These are phyloP conservation scores for Axis porcinus DNA, from an alignment of 2,113 vertebrate species.

Conservation along the genomic window DNA sequence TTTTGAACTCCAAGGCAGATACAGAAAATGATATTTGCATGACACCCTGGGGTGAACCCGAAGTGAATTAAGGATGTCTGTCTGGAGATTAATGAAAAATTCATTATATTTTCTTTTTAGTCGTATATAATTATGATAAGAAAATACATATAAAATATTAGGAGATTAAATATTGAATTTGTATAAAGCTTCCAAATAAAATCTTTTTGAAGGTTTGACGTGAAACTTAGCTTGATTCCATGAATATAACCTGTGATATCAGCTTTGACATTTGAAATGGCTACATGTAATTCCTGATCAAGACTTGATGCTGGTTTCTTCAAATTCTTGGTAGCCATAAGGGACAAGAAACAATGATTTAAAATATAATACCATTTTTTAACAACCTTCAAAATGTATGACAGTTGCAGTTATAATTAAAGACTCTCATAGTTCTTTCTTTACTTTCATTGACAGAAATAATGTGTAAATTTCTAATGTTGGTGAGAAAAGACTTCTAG, in stretches of 20 bases:
- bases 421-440: background rate
- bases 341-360: background rate
- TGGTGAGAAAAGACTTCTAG: background rate
- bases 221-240: background rate
- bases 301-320: background rate
- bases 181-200: background rate
- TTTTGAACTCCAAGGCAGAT: background rate
- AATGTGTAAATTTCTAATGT: background rate
- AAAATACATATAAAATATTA: slow-evolving; percentile 19
- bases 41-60: background rate
- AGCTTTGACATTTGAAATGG: background rate
- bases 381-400: background rate
- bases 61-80: background rate
- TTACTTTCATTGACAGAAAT: background rate
- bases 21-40: background rate
- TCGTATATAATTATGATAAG: background rate
- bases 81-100: background rate
- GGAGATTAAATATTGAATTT: background rate
- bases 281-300: background rate
- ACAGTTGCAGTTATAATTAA: background rate
- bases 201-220: background rate
- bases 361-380: slow-evolving; percentile 4
- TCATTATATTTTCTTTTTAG: background rate
- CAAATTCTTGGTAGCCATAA: background rate
- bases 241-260: background rate